A percentile compares a stretch with the other conserved stretches of the same genome.
phyloP scores from a whole-genome alignment of 2,797 vertebrate species.

The Tachyglossus aculeatus region DNA sequence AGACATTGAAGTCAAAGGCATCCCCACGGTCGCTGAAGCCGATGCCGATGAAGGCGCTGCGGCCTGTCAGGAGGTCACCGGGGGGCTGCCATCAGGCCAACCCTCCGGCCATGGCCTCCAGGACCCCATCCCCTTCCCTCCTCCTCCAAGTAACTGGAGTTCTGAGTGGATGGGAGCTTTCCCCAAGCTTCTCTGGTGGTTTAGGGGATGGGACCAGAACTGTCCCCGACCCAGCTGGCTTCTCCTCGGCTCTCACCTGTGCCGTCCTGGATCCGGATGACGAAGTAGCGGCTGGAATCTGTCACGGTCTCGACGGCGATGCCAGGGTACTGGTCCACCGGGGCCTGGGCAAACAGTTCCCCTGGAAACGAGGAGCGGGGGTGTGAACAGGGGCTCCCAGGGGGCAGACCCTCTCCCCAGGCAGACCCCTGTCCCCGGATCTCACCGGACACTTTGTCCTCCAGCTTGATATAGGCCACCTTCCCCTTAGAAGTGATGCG shows the following conservation, averaged over 20 bases:
- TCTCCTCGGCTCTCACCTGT: conserved; percentile 74
- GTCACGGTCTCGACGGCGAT: conserved; percentile 89
- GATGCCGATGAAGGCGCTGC: conserved; percentile 93
- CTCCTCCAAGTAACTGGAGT: neutral
- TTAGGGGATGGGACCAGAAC: too few relatives aligned
- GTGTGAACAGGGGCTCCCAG: neutral
- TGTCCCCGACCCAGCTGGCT: neutral
- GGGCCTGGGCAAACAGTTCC: conserved; percentile 92
- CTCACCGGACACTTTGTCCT: conserved; percentile 93
- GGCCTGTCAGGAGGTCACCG: conserved; percentile 78
- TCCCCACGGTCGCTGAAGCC: conserved; percentile 93
- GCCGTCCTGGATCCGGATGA: conserved; percentile 92
- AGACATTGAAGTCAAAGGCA: conserved; percentile 94
- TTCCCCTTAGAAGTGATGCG: conserved; percentile 93
- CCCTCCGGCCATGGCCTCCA: neutral
- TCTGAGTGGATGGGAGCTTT: neutral
- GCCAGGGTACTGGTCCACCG: conserved; percentile 88
- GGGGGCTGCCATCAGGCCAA: too few relatives aligned
- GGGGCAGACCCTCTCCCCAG: neutral
- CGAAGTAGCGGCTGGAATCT: conserved; percentile 94
- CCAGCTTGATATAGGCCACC: conserved; percentile 89
- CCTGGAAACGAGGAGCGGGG: conserved; percentile 69
- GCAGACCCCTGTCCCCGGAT: neutral
- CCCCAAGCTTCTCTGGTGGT: neutral
- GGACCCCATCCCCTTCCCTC: neutral